Base-by-base conservation (phyloP, 1,140 invertebrate species). In the Drosophila simulans region DNA sequence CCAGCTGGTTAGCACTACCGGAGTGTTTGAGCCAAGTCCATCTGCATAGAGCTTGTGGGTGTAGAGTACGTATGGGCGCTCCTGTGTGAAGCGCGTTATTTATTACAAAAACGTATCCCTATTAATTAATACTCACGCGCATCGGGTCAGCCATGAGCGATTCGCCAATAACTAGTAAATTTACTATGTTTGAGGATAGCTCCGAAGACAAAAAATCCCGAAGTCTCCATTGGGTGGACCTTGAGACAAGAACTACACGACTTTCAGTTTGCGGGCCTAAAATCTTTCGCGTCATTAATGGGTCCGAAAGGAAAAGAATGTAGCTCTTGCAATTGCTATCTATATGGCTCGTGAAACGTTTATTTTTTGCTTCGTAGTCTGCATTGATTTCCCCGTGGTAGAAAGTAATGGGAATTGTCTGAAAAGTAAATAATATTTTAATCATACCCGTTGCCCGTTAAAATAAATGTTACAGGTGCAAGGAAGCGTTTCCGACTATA, bases 1-100 rank as follows among this genome's bases (percentile, higher is more conserved):
- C 95, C 95, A 96, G 22, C 95, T 95, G 34, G 94, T 95, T 17
- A 96, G 71, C 7, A 96, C 94, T 27, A 94, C 66, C 1, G 95
- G 94, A 39, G 90, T 88, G 77, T 95, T 96, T 0, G 94, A 93
- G 12, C 95, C 95, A 53, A 96, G 91, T 3, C 95, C 95, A 84
- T 96, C 95, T 0, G 93, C 93, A 77, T 95, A 96, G 20, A 96
- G 91, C 72, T 94, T 93, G 79, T 96, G 95, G 0, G 95, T 96
- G 77, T 95, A 96, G 7, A 96, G 88, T 51, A 96, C 94, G 89
- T 94, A 96, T 3, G 95, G 94, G 5, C 93, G 90, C 92, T 95
- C 94, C 95, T 95, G 76, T 45, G 10, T 8, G 3, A 45, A 10
- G 10, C 12, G 35, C 42, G 1, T 39, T 48, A 15, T 34, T 5